phyloP scores from a whole-genome alignment of 2,797 vertebrate species.

The Myotis vivesi region DNA sequence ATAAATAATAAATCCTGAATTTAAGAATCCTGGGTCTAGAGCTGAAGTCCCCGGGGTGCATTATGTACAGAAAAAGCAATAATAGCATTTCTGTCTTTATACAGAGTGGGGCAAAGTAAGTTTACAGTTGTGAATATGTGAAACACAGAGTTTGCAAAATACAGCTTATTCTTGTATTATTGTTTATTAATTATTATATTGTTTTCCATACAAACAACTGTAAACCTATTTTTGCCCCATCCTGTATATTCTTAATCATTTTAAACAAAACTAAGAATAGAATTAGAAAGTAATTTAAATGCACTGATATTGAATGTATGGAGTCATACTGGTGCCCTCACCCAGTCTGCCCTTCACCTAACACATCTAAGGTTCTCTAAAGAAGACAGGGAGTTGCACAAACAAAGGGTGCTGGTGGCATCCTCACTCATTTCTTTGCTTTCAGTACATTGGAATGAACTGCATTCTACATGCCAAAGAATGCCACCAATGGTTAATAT shows the following conservation, averaged over 20 bases:
- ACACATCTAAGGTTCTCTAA: neutral
- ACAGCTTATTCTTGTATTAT: neutral
- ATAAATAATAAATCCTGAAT: neutral
- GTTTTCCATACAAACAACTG: neutral
- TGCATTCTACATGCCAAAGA: neutral
- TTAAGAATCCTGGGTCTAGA: neutral
- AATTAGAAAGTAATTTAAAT: neutral
- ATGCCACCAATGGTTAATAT: neutral
- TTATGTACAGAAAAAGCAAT: neutral
- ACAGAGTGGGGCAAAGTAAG: neutral
- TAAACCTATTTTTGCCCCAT: neutral
- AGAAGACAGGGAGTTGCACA: neutral
- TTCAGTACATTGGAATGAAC: neutral
- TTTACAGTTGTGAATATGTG: neutral
- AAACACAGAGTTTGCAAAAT: neutral
- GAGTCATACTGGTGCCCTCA: neutral
- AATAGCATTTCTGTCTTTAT: neutral
- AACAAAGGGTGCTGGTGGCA: accelerated
- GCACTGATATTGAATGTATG: neutral
- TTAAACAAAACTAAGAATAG: neutral
- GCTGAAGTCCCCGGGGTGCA: neutral
- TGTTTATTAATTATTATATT: neutral
- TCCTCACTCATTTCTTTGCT: neutral
- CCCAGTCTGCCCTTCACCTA: neutral
- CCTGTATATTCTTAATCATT: neutral